Conservation (phyloP, 2,113 vertebrate genomes). For the Thunnus maccoyii region DNA sequence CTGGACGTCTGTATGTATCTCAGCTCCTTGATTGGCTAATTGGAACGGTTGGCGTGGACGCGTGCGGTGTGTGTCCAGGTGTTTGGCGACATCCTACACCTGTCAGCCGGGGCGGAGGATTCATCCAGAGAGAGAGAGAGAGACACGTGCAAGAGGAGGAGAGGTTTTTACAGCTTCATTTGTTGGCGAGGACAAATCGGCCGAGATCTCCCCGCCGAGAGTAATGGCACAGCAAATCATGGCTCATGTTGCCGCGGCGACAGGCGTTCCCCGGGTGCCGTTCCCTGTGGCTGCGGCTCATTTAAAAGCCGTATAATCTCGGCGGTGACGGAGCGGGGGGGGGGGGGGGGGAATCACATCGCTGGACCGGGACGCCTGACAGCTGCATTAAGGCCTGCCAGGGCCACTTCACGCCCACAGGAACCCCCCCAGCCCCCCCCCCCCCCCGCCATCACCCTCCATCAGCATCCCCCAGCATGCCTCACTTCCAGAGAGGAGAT, state of each 20-base stretch:
- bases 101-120: slow-evolving; percentile 1
- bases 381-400: slow-evolving; percentile 82
- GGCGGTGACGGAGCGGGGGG: slow-evolving; percentile 49
- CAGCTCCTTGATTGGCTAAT: slow-evolving; percentile 29
- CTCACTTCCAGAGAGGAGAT: slow-evolving; percentile 31
- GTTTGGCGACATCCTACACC: neutral
- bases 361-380: slow-evolving; percentile 73
- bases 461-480: slow-evolving; percentile 43
- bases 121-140: slow-evolving; percentile 31
- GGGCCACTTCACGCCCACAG: slow-evolving; percentile 56
- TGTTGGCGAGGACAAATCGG: slow-evolving; percentile 63
- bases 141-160: neutral
- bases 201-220: slow-evolving; percentile 74
- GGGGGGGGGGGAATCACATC: slow-evolving; percentile 43
- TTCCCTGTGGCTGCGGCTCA: slow-evolving; percentile 74
- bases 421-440: neutral
- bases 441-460: neutral
- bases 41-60: too few species aligned
- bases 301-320: slow-evolving; percentile 79
- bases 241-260: slow-evolving; percentile 70
- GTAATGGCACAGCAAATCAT: slow-evolving; percentile 78
- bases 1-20: neutral
- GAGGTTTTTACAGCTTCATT: slow-evolving; percentile 69
- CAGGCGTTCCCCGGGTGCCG: slow-evolving; percentile 64
- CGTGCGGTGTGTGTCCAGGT: neutral